These are phyloP conservation scores for Phaedon cochleariae DNA, from an alignment of 2,888 invertebrate species.

Conservation along the genomic window DNA sequence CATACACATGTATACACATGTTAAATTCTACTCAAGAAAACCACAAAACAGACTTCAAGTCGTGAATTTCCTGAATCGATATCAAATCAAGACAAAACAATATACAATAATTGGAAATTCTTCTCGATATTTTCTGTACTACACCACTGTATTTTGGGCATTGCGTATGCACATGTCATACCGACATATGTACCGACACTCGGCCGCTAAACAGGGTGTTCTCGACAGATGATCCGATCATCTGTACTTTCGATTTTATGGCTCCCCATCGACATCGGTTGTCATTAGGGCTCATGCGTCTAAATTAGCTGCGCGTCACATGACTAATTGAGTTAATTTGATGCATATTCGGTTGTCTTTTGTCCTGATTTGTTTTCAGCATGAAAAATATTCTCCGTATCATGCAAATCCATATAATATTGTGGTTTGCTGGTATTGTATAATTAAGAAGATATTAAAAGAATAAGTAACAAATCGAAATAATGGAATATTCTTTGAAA, in stretches of 20 bases:
- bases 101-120: conserved; percentile 40
- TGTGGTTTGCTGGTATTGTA: too few relatives aligned
- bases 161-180: conserved; percentile 36
- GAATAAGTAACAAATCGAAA: too few relatives aligned
- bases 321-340: conserved; percentile 26
- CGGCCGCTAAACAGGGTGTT: conserved; percentile 37
- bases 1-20: too few relatives aligned
- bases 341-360: not conserved
- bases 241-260: conserved; percentile 41
- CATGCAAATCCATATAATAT: too few relatives aligned
- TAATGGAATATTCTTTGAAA: too few relatives aligned
- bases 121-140: conserved; percentile 23
- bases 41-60: too few relatives aligned
- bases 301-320: conserved; percentile 35
- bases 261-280: conserved; percentile 23
- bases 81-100: too few relatives aligned
- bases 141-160: not conserved
- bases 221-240: conserved; percentile 50
- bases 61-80: too few relatives aligned
- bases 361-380: conserved; percentile 1
- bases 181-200: conserved; percentile 33
- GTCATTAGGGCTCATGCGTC: conserved; percentile 34
- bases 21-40: too few relatives aligned
- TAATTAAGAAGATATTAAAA: too few relatives aligned
- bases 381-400: too few relatives aligned